Percentiles rank a stretch among this genome's conserved stretches.
phyloP scores from a whole-genome alignment of 2,113 vertebrate species.

The Microcebus lehilahytsara region DNA sequence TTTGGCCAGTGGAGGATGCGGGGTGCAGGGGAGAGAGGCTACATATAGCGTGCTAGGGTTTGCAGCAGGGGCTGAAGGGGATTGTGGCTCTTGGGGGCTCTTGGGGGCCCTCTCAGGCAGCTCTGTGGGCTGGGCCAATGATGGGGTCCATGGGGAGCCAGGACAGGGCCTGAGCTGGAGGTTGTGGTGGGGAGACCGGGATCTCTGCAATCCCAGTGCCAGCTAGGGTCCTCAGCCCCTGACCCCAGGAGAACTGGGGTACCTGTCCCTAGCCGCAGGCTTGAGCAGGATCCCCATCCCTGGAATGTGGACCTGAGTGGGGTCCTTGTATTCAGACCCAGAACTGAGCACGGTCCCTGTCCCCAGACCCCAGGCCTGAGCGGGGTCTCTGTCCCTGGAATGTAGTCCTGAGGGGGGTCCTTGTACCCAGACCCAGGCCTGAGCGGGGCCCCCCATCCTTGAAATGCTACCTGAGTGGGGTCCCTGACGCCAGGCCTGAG shows the following conservation, averaged over 20 bases:
- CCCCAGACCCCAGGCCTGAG: neutral
- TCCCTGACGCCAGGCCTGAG: neutral
- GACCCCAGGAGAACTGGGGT: neutral
- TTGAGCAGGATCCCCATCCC: accelerated
- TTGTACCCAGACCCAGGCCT: neutral
- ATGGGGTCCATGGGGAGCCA: neutral
- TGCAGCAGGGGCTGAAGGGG: neutral
- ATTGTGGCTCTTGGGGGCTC: neutral
- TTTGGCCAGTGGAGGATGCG: neutral
- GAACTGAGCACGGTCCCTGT: neutral
- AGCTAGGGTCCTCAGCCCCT: neutral
- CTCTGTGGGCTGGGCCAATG: too few relatives aligned
- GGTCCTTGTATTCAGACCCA: too few relatives aligned
- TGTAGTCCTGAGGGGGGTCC: neutral
- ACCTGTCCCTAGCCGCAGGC: neutral
- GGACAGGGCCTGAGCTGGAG: neutral
- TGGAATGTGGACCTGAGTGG: accelerated
- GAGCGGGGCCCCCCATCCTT: too few relatives aligned
- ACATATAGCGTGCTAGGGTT: neutral
- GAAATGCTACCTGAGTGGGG: too few relatives aligned
- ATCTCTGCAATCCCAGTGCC: neutral
- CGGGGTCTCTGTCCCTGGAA: neutral
- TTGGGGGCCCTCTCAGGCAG: neutral
- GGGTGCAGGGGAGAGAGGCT: accelerated
- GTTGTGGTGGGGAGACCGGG: neutral